These are phyloP conservation scores for Trissolcus brochymenae DNA, from an alignment of 2,888 invertebrate species.

Conservation along the genomic window DNA sequence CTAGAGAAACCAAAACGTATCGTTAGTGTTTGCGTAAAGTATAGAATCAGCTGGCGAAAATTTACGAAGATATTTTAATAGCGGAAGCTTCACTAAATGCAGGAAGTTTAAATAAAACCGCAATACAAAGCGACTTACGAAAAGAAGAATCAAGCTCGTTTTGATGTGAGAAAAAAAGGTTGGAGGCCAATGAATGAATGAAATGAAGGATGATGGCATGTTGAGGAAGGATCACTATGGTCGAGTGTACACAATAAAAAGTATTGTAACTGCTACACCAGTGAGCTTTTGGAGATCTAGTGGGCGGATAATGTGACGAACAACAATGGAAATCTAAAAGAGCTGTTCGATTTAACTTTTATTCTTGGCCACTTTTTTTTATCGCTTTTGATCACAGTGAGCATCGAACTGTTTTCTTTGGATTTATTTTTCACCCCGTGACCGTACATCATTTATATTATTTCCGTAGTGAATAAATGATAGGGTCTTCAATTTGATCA, in stretches of 20 bases:
- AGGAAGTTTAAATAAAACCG: slow-evolving; percentile 47
- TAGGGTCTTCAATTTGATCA: too few species aligned
- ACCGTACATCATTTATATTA: too few species aligned
- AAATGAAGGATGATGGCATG: slow-evolving; percentile 35
- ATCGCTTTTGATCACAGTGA: background rate
- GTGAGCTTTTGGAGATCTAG: slow-evolving; percentile 38
- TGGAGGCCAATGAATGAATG: slow-evolving; percentile 30
- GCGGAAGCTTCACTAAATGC: slow-evolving; percentile 9
- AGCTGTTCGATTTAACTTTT: slow-evolving; percentile 34
- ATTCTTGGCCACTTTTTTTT: slow-evolving; percentile 19
- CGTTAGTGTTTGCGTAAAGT: too few species aligned
- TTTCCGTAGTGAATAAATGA: too few species aligned
- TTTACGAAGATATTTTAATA: too few species aligned
- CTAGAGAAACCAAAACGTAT: too few species aligned
- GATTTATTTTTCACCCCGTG: too few species aligned
- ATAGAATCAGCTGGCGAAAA: too few species aligned
- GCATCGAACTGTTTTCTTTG: too few species aligned
- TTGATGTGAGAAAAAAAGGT: background rate
- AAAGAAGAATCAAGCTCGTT: background rate
- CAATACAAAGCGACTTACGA: slow-evolving; percentile 21
- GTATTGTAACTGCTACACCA: slow-evolving; percentile 50
- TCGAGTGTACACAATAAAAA: slow-evolving; percentile 45
- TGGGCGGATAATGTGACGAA: slow-evolving; percentile 43
- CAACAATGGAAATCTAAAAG: slow-evolving; percentile 27
- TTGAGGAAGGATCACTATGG: slow-evolving; percentile 22